Base-by-base conservation (phyloP, 2,797 vertebrate species). In the Siniperca obscura region DNA sequence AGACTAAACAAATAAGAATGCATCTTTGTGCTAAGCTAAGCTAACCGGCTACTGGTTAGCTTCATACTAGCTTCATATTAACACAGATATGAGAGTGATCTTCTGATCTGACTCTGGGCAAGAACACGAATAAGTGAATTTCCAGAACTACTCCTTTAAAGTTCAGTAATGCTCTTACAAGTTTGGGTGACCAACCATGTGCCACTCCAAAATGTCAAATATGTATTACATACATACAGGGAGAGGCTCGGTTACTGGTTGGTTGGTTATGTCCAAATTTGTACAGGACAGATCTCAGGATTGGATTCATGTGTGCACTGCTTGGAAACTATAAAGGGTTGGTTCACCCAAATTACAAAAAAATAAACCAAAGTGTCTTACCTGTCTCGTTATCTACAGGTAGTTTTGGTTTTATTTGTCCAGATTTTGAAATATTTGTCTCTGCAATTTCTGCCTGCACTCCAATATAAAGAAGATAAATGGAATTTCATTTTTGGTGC, bases 201-300 rank as follows among this genome's bases (percentile, higher is more conserved):
- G 5, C 17, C 19, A 3, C 44, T 48, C n/a, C 42, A 6, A n/a
- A n/a, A 12, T n/a, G 52, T 2, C 50, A 52, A 22, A 52, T 22
- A 52, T 52, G 17, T 50, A 50, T 13, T 0, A 38, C 36, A 71
- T 1, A 16, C 38, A 34, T 44, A 2, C 1, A 4, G 8, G 1
- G 38, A 59, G 52, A 19, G 56, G 27, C 74, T 27, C 19, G 25
- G 60, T 62, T 62, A 70, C 66, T 78, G 61, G 27, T 55, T 25
- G n/a, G 3, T 36, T 62, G 48, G 8, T 61, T 60, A 0, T n/a
- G 40, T 44, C 21, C 36, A 52, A 12, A 53, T 30, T 16, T 44
- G 17, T 9, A 17, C 27, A 40, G 40, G 27, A 38, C 1, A 10
- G 42, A 27, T 50, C 8, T 44, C 65, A 30, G 34, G 19, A 7